Base-by-base conservation (phyloP, 1,140 invertebrate species). In the Atta cephalotes region DNA sequence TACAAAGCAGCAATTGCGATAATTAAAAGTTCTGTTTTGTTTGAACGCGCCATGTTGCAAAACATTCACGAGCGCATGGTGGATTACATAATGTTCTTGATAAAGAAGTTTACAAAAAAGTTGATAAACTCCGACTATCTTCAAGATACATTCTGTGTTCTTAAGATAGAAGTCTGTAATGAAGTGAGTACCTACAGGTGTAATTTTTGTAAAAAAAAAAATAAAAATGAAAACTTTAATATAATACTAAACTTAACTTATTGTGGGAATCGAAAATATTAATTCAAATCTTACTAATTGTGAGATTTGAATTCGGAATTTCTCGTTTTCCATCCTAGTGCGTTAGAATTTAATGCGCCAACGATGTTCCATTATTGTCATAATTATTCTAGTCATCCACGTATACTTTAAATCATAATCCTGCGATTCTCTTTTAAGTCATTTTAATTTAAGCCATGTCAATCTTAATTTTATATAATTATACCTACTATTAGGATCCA, bases 51-150 rank as follows among this genome's bases (percentile, higher is more conserved):
- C 16, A n/a, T 14, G 35, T 82, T 74, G 39, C 70, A 51, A 84
- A 82, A 62, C 14, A 3, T 60, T 60, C 3, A 16, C n/a, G 62
- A 6, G 25, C 39, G n/a, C n/a, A 53, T 0, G 39, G 3, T 10
- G 14, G 18, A 80, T 80, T 80, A 39, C 49, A n/a, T 56, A 80
- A 70, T 28, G 31, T 7, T 51, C 5, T 79, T 68, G 39, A 66
- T 70, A 56, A 80, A 51, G 35, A 49, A n/a, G 28, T 80, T 70
- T 80, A 25, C 18, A 14, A 70, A 70, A 80, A 70, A 31, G 16
- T 71, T 21, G n/a, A 16, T 56, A 71, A 81, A 81, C 7, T 39
- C 31, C 5, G 31, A 70, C 31, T 21, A 56, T 78, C 16, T n/a
- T 63, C 10, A 16, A 49, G 3, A 45, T 31, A 16, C 16, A 21